Percentiles rank a stretch among this genome's conserved stretches.
Evolutionary conservation across 2,888 invertebrate species (phyloP).

Genomic region (Watsonalla cultraria): DNA sequence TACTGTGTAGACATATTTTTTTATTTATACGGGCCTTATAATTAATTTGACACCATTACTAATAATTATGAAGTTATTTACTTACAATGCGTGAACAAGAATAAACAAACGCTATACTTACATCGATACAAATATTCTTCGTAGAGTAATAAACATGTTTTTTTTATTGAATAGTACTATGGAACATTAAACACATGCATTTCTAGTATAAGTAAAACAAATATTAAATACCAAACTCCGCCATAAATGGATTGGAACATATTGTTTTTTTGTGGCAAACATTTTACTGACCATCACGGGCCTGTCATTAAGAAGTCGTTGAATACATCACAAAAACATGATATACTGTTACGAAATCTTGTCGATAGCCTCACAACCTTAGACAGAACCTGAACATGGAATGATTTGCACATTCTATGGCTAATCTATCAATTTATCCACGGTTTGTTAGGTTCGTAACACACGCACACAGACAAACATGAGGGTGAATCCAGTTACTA

Average conservation of each 20-base stretch:
- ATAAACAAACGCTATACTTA: too few relatives aligned
- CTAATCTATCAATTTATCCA: slow-evolving; percentile 74
- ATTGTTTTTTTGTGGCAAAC: slow-evolving; percentile 8
- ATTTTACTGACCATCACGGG: slow-evolving; percentile 1
- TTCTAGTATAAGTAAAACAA: too few relatives aligned
- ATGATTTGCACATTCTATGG: slow-evolving; percentile 60
- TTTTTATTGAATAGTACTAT: too few relatives aligned
- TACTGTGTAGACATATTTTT: too few relatives aligned
- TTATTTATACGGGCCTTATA: too few relatives aligned
- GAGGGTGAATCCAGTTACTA: slow-evolving; percentile 28
- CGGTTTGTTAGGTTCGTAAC: slow-evolving; percentile 65
- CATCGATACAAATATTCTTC: too few relatives aligned
- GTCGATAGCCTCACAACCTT: not conserved
- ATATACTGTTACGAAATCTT: not conserved
- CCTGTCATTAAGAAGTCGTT: not conserved
- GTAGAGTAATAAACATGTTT: too few relatives aligned
- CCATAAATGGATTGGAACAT: too few relatives aligned
- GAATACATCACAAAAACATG: not conserved
- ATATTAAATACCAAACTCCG: too few relatives aligned
- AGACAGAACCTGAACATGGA: slow-evolving; percentile 23
- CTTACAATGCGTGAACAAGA: too few relatives aligned
- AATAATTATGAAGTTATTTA: too few relatives aligned
- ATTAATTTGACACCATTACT: not conserved
- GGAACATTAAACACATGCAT: too few relatives aligned
- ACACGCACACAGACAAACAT: slow-evolving; percentile 7